Evolutionary conservation across 2,797 vertebrate genomes (phyloP), one percentile per base, ranked within the genome.

Genomic region (Halcyon smyrnensis): DNA sequence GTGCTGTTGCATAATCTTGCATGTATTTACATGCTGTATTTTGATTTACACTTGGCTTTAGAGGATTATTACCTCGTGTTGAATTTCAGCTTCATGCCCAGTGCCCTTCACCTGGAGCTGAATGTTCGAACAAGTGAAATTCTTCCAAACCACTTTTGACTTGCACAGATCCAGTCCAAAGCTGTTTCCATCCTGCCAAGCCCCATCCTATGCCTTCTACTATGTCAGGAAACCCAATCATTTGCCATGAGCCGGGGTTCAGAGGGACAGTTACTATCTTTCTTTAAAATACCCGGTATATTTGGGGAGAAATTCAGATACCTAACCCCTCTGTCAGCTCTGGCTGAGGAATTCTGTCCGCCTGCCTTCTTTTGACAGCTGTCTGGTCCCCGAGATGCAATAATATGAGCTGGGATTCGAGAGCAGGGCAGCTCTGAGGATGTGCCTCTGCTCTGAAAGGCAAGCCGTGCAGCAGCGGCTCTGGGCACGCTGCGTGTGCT

Each of bases 1-100:
- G 64, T 19, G 45, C 16, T 24, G 25, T 91, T 96, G 48, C 60
- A 51, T 84, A 94, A 87, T 45, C 51, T 37, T 79, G 32, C 88
- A 5, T 70, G 90, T 65, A 89, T 94, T 74, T 79, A 65, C 92
- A 70, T 57, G 94, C 80, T 89, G 20, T 45, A 34, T 90, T 95
- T 91, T 91, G 74, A 62, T 71, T 82, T 50, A 64, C 10, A 16
- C 39, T 53, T 28, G 59, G 41, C 54, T 83, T 76, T 50, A 87
- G 70, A 46, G 64, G 51, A 39, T 94, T 60, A 68, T 67, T 93
- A 51, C 45, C 34, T 43, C 0, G 4, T 62, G 48, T 43, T 77
- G 60, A 71, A 85, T 95, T 90, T 90, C 85, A 82, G 0, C 20
- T 88, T 93, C 46, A 70, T 65, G 60, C 18, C 12, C 28, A 79